Percentiles rank a stretch among this genome's conserved stretches.
Evolutionary conservation across 2,113 vertebrate genomes (phyloP).

Genomic region (Sinocyclocheilus maitianheensis): DNA sequence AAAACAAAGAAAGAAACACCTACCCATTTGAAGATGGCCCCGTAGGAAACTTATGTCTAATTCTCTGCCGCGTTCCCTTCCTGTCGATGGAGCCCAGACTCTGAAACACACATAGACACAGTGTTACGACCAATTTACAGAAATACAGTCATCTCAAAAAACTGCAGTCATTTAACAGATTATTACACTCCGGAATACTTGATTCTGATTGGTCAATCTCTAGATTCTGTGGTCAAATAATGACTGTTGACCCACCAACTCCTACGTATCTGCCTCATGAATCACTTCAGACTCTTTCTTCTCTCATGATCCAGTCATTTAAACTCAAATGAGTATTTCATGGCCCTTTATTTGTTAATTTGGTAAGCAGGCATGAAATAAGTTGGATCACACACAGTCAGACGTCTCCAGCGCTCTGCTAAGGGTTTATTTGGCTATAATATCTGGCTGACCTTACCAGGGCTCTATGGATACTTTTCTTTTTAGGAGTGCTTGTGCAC

Average conservation of each 20-base stretch:
- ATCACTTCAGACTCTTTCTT: background rate
- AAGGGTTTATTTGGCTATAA: background rate
- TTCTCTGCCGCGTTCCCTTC: slow-evolving; percentile 45
- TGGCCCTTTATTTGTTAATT: background rate
- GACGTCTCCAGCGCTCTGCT: background rate
- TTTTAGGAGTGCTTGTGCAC: too few species aligned
- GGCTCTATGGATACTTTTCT: too few species aligned
- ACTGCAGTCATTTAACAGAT: background rate
- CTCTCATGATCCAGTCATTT: background rate
- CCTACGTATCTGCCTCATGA: background rate
- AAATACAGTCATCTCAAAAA: background rate
- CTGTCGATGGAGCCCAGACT: slow-evolving; percentile 51
- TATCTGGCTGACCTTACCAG: background rate
- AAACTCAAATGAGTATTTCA: background rate
- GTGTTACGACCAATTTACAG: background rate
- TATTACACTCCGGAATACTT: background rate
- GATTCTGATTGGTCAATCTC: background rate
- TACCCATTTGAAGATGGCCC: background rate
- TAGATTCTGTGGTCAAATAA: background rate
- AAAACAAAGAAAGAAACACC: background rate
- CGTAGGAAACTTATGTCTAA: background rate
- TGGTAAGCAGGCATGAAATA: background rate
- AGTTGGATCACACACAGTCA: background rate
- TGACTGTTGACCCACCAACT: background rate
- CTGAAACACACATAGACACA: slow-evolving; percentile 15